Evolutionary conservation across 2,888 invertebrate genomes (phyloP), one percentile per base, ranked within the genome.

Genomic region (Amblyjoppa fuscipennis): DNA sequence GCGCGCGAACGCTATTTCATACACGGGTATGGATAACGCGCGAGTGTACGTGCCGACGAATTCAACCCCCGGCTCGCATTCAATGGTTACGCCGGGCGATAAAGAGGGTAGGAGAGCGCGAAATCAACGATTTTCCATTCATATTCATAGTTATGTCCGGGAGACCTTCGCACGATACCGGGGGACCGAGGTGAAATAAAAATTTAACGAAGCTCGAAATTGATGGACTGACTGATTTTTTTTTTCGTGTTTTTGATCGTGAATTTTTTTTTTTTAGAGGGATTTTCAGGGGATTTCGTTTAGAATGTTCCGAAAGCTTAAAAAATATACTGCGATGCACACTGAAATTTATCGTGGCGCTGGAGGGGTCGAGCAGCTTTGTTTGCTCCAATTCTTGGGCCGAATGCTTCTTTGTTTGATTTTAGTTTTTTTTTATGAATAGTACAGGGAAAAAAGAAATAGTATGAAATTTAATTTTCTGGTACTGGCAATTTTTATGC

Each of bases 1-100:
- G 28, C 74, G 68, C 69, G 74, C 51, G 64, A 76, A 82, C 28
- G 20, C 31, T 45, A n/a, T n/a, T 51, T 56, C 28, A 31, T 80
- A 34, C 38, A 64, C 28, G 49, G 81, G 73, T 84, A 84, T 84
- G 56, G 79, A 45, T 69, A 20, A 56, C 56, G 45, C 28, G 20
- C 31, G 77, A 77, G 73, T 81, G 84, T 84, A 81, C 84, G 81
- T 84, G 84, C 71, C 68, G 59, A 38, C 73, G 81, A 74, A 84
- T 81, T 81, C 61, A 81, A 81, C 77, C 66, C 45, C 68, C 41
- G 56, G 64, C 81, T 81, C 68, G 68, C 41, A 81, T 84, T 84
- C 77, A 73, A 77, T 41, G 73, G 25, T n/a, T n/a, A 41, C 34
- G 25, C 31, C 20, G 28, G 41, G 71, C 77, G 68, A 77, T 77